A percentile compares a stretch with the other conserved stretches of the same genome.
Conservation (phyloP, 2,113 vertebrate species). For the Otis tarda region DNA sequence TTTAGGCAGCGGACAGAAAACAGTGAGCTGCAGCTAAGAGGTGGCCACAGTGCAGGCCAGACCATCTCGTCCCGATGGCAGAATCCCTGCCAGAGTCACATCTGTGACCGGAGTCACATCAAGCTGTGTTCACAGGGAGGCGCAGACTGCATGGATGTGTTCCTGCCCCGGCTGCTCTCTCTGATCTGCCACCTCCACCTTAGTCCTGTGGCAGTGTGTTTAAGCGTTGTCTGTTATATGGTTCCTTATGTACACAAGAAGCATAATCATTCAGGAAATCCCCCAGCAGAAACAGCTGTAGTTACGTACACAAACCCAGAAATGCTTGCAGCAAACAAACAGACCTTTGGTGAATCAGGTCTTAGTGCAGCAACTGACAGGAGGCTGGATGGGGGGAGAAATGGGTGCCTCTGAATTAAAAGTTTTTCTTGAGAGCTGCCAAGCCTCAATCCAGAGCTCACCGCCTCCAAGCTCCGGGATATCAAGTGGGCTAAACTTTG, state of each 20-base stretch:
- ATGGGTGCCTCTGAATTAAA: background rate
- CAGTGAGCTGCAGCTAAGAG: background rate
- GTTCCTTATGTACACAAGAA: background rate
- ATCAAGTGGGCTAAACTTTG: background rate
- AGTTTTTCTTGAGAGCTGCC: background rate
- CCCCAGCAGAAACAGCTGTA: background rate
- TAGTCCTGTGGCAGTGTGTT: background rate
- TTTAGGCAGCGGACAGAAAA: background rate
- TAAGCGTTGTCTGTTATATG: fast-evolving
- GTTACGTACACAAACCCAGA: background rate
- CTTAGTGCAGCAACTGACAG: background rate
- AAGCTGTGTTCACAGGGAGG: background rate
- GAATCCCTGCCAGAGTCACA: background rate
- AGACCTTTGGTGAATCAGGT: background rate
- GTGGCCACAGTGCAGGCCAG: background rate
- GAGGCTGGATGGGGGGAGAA: background rate
- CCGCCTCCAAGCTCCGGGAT: background rate
- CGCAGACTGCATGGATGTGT: background rate
- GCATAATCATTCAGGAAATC: fast-evolving
- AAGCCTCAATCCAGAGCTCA: background rate
- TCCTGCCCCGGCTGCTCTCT: background rate
- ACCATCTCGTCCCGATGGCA: background rate
- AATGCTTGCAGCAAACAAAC: background rate
- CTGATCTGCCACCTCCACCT: background rate
- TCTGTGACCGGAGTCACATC: background rate